Evolutionary conservation across 2,797 vertebrate species (phyloP), one percentile per base, ranked within the genome.

Genomic region (Scolopax bukidnonensis): DNA sequence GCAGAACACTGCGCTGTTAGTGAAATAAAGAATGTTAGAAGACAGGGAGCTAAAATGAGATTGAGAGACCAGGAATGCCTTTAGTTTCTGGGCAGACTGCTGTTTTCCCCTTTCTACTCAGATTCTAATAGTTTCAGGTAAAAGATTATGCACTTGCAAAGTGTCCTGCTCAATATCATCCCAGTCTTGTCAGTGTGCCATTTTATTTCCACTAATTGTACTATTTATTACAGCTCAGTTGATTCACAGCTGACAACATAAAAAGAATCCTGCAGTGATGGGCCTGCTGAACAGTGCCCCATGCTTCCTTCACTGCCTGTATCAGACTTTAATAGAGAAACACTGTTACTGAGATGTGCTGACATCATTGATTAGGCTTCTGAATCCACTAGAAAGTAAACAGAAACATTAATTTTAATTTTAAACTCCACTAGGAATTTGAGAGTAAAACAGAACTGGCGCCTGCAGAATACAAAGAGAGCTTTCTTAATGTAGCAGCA

Each of bases 371-470:
- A 92, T 90, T 90, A 89, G 63, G 43, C 38, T 87, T 93, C 76
- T 76, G 47, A 87, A 79, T 82, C 90, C 56, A 84, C 12, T 54
- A 40, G 59, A 92, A 92, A 89, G 84, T 93, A 96, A 96, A 94
- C 81, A 96, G 74, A 89, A 89, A 82, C 77, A 94, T 90, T 88
- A 84, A 86, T 93, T 93, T 94, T 91, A 56, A 95, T 95, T 96
- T 96, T 89, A 82, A 94, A 96, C 32, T 76, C 77, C 89, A 87
- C 90, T 86, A 89, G 84, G 81, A 95, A 89, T 90, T 82, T 82
- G 70, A 89, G 59, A 79, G 16, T 95, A 75, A 92, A 81, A 76
- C 10, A 38, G 79, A 84, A 76, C 51, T 41, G 25, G 40, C 90
- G 70, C 12, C 48, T 87, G 43, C 16, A 90, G 86, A 93, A 90